Conservation (phyloP, 2,888 invertebrate genomes). For the Mythimna lalbum region DNA sequence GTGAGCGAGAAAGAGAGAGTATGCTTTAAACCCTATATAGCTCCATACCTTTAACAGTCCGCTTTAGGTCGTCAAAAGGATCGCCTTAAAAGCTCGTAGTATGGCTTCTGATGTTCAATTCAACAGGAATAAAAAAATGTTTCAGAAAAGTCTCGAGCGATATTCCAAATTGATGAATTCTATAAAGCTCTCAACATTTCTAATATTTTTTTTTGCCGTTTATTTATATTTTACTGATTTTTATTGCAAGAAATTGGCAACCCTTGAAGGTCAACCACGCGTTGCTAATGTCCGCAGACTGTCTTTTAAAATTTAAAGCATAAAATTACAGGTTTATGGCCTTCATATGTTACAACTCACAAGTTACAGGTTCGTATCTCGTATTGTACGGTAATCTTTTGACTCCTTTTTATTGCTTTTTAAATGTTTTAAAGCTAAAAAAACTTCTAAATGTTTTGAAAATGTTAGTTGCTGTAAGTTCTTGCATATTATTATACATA, state of each 20-base stretch:
- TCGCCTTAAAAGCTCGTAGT: no score
- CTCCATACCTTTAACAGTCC: no score
- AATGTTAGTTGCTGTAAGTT: background rate
- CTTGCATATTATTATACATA: background rate
- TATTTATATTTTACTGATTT: background rate
- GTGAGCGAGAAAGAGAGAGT: no score
- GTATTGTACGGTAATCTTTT: conserved; percentile 14
- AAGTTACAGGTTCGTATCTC: conserved; percentile 5
- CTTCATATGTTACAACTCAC: conserved; percentile 17
- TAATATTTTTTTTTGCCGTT: background rate
- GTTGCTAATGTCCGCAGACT: conserved; percentile 28
- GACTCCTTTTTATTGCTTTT: conserved; percentile 8
- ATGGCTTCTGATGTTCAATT: no score
- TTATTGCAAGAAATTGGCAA: conserved; percentile 7
- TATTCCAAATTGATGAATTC: no score
- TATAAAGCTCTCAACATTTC: background rate
- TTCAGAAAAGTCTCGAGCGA: background rate
- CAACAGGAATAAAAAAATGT: background rate
- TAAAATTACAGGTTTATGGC: conserved; percentile 50
- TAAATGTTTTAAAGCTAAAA: background rate
- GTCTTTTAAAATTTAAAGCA: conserved; percentile 46
- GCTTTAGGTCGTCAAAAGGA: no score
- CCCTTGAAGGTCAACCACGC: conserved; percentile 36
- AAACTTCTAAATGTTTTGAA: background rate
- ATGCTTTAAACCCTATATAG: no score